Evolutionary conservation across 2,113 vertebrate genomes (phyloP).

Genomic region (Bubalus kerabau): DNA sequence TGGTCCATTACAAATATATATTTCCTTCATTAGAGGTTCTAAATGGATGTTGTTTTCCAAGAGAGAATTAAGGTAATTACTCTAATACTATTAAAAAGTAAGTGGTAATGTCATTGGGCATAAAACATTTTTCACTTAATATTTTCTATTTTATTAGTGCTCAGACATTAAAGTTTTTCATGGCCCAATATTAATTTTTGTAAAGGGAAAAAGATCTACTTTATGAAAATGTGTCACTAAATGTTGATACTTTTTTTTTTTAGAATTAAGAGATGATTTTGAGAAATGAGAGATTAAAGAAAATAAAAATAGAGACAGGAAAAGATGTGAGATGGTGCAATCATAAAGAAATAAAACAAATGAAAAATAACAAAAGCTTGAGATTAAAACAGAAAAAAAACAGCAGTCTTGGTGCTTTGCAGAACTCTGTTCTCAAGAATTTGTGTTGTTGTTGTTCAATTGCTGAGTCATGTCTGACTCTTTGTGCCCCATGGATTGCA

Average conservation of each 20-base stretch:
- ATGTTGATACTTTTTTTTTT: neutral
- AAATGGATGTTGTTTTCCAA: slow-evolving; percentile 34
- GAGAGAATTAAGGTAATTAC: slow-evolving; percentile 56
- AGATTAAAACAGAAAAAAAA: neutral
- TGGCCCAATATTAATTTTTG: neutral
- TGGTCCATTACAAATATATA: slow-evolving; percentile 58
- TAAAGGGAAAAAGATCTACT: neutral
- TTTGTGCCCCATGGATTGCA: neutral
- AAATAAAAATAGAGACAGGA: neutral
- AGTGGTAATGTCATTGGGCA: slow-evolving; percentile 18
- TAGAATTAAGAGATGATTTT: slow-evolving; percentile 14
- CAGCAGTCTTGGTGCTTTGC: neutral
- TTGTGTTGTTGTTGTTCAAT: neutral
- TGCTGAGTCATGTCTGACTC: neutral
- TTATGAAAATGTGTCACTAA: neutral
- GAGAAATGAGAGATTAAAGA: neutral
- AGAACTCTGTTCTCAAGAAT: neutral
- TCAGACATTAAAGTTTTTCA: slow-evolving; percentile 7
- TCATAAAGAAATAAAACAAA: slow-evolving; percentile 5
- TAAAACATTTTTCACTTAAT: slow-evolving; percentile 40
- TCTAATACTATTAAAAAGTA: slow-evolving; percentile 41
- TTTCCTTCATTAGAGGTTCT: slow-evolving; percentile 58
- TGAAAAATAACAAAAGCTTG: neutral
- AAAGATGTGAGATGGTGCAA: neutral
- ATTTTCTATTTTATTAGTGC: slow-evolving; percentile 36